Conservation (phyloP, 2,888 invertebrate species). For the Aspidapion aeneum region DNA sequence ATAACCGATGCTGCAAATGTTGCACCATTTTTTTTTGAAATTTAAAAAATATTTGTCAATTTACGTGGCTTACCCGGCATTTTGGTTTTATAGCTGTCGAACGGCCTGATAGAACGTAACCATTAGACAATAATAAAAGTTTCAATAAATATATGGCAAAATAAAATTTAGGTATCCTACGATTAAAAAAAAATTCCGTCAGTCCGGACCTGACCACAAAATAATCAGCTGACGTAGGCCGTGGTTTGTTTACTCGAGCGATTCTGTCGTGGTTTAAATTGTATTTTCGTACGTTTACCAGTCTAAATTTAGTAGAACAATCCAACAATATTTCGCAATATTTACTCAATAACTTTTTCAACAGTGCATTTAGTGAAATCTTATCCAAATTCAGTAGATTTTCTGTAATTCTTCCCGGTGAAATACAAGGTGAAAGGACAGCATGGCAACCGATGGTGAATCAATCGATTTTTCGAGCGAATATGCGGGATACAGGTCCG, state of each 20-base stretch:
- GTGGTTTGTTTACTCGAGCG: not conserved
- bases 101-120: too few relatives aligned
- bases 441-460: not conserved
- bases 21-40: too few relatives aligned
- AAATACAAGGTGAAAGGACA: not conserved
- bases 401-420: not conserved
- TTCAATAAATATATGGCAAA: too few relatives aligned
- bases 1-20: too few relatives aligned
- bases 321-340: not conserved
- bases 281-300: not conserved
- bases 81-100: too few relatives aligned
- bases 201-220: not conserved
- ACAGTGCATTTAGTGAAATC: not conserved
- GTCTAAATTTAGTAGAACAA: not conserved
- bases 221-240: not conserved
- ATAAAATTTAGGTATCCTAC: too few relatives aligned
- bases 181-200: too few relatives aligned
- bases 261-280: not conserved
- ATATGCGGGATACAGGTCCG: constrained; percentile 64
- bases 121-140: too few relatives aligned
- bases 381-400: not conserved
- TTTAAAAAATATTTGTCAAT: too few relatives aligned
- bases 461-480: constrained; percentile 38
- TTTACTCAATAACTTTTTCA: not conserved
- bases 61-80: too few relatives aligned